Percentiles rank a stretch among this genome's conserved stretches.
Evolutionary conservation across 92 coral and sea anemone genomes (phyloP).

Genomic region (Galaxea fascicularis): DNA sequence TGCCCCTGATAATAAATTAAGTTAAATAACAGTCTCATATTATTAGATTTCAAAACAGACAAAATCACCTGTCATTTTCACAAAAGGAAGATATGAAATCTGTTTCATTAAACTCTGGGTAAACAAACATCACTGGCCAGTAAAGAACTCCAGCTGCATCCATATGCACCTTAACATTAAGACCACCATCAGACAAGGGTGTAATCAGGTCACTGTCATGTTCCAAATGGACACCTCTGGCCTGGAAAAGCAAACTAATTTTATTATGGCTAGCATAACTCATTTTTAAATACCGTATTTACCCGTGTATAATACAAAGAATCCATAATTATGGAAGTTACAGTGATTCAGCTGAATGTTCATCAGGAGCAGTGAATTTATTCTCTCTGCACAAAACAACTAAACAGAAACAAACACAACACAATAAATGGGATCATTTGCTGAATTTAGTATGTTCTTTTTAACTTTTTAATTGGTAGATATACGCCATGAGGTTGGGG

Average conservation of each 20-base stretch:
- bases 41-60: background rate
- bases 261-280: background rate
- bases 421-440: no score
- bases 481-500: no score
- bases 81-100: conserved; percentile 92
- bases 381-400: no score
- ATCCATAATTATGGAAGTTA: no score
- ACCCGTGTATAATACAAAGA: no score
- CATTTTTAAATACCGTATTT: background rate
- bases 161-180: conserved; percentile 74
- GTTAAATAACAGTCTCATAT: background rate
- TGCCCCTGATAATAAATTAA: no score
- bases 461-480: no score
- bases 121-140: conserved; percentile 95
- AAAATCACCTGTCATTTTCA: conserved; percentile 81
- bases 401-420: no score
- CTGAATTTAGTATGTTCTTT: no score
- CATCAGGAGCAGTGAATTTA: no score
- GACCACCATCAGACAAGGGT: conserved; percentile 59
- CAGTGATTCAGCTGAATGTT: no score
- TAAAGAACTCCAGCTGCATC: conserved; percentile 74
- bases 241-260: conserved; percentile 30
- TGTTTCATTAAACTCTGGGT: conserved; percentile 90
- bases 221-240: conserved; percentile 57
- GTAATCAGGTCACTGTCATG: conserved; percentile 38